phyloP scores from a whole-genome alignment of 2,113 vertebrate genomes.

The Ptychochromis oligacanthus region DNA sequence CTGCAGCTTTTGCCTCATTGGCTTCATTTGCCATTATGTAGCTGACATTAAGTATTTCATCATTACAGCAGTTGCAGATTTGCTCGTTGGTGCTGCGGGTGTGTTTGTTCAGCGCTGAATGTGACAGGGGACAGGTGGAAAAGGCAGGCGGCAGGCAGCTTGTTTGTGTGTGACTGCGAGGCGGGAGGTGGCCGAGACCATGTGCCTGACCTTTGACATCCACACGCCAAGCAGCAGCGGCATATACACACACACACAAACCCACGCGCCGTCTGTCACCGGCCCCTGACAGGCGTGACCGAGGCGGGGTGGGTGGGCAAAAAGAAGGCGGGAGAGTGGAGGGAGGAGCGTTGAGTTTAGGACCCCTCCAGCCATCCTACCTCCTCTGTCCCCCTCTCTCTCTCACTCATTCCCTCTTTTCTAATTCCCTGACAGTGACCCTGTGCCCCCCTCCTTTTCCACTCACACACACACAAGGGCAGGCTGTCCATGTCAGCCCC shows the following conservation, averaged over 20 bases:
- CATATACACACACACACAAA: conserved; percentile 44
- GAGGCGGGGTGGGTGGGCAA: conserved; percentile 65
- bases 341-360: conserved; percentile 40
- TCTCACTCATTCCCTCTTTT: conserved; percentile 33
- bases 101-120: conserved; percentile 33
- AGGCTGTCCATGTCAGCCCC: conserved; percentile 36
- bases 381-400: background rate
- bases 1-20: background rate
- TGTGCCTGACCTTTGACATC: conserved; percentile 78
- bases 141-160: conserved; percentile 34
- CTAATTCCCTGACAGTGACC: conserved; percentile 72
- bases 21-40: fast-evolving
- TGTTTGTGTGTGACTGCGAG: conserved; percentile 40
- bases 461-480: conserved; percentile 9
- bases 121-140: conserved; percentile 61
- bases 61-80: conserved; percentile 9
- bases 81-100: background rate
- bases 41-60: background rate
- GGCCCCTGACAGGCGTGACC: conserved; percentile 74
- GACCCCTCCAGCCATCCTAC: conserved; percentile 64
- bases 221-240: conserved; percentile 68
- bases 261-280: conserved; percentile 78
- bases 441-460: background rate
- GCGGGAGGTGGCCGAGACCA: conserved; percentile 54
- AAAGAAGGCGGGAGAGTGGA: background rate